Conservation (phyloP, 2,113 vertebrate genomes). For the Hyla sarda region DNA sequence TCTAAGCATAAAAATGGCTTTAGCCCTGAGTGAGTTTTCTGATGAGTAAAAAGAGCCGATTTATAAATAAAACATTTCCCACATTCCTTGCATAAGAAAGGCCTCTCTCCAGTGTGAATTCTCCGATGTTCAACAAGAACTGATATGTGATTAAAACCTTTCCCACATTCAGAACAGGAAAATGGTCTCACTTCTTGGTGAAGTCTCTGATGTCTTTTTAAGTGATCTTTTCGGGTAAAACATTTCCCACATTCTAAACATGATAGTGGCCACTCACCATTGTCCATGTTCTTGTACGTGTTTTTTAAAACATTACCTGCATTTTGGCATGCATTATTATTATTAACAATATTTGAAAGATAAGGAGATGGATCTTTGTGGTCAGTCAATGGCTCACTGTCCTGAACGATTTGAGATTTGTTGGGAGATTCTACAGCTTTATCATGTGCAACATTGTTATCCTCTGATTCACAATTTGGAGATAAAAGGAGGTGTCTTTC, state of each 20-base stretch:
- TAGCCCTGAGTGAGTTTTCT: background rate
- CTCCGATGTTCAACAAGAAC: constrained; percentile 3
- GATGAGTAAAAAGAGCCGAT: background rate
- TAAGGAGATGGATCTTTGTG: background rate
- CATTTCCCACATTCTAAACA: background rate
- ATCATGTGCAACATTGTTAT: background rate
- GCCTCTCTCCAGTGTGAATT: background rate
- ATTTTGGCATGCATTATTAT: background rate
- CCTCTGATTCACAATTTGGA: background rate
- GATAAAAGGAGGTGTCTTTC: background rate
- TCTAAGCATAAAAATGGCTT: background rate
- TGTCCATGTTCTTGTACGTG: background rate
- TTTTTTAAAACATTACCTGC: background rate
- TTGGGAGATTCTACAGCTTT: background rate
- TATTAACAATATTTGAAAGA: background rate
- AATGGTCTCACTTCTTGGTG: constrained; percentile 58
- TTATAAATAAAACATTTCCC: background rate
- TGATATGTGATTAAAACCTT: background rate
- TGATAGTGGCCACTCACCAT: background rate
- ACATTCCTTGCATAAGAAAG: background rate
- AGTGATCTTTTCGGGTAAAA: background rate
- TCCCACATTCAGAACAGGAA: constrained; percentile 19
- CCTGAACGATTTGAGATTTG: background rate
- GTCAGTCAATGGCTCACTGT: background rate
- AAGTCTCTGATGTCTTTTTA: constrained; percentile 66